Percentiles rank a stretch among this genome's conserved stretches.
Evolutionary conservation across 2,113 vertebrate genomes (phyloP).

Genomic region (Thymallus thymallus): DNA sequence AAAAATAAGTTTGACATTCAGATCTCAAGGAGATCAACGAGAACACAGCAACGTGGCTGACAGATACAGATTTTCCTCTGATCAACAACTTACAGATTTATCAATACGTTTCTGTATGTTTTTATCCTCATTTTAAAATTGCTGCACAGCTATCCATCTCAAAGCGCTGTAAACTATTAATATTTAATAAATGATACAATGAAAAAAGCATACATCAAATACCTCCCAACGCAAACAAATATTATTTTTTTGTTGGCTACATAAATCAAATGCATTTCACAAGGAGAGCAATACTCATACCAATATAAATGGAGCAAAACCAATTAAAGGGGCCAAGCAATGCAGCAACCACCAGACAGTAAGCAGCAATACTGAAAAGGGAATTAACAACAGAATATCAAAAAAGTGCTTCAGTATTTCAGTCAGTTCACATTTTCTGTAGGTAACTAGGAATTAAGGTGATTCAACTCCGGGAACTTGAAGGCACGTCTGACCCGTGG

Average conservation of each 20-base stretch:
- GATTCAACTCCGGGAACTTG: constrained; percentile 50
- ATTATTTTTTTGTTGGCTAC: constrained; percentile 65
- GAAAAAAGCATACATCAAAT: constrained; percentile 34
- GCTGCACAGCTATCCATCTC: constrained; percentile 57
- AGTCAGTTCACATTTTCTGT: constrained; percentile 36
- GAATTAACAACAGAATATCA: constrained; percentile 32
- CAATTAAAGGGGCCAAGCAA: constrained; percentile 39
- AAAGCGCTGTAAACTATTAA: constrained; percentile 64
- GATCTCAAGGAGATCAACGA: constrained; percentile 73
- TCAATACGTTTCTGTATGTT: constrained; percentile 34
- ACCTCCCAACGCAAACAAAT: constrained; percentile 26
- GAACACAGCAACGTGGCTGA: constrained; percentile 65
- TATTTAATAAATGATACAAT: constrained; percentile 36
- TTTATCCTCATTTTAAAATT: constrained; percentile 27
- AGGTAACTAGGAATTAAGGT: constrained; percentile 56
- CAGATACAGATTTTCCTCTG: constrained; percentile 47
- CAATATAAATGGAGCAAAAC: constrained; percentile 62
- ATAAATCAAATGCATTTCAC: constrained; percentile 51
- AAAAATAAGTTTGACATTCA: constrained; percentile 75
- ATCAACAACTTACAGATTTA: constrained; percentile 34
- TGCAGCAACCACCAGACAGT: constrained; percentile 38
- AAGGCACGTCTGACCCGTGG: constrained; percentile 18
- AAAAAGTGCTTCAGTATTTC: constrained; percentile 71
- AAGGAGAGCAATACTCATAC: constrained; percentile 46
- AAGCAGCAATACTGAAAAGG: constrained; percentile 63